Percentiles rank a stretch among this genome's conserved stretches.
Conservation (phyloP, 2,113 vertebrate species). For the Kobus ellipsiprymnus region DNA sequence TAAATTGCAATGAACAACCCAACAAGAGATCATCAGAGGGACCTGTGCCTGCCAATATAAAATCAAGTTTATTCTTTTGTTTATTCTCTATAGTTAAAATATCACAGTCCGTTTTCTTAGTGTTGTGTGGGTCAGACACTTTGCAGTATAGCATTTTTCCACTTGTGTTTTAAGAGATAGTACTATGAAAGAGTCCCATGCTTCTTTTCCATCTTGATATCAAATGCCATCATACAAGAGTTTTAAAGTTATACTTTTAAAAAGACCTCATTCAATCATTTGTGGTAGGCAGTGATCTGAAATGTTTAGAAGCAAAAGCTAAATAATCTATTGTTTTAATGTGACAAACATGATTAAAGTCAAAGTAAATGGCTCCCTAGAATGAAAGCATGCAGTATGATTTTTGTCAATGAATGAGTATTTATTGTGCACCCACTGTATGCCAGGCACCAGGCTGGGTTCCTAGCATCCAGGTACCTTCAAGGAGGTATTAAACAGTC, state of each 20-base stretch:
- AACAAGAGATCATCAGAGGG: background rate
- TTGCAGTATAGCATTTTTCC: background rate
- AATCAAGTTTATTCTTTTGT: background rate
- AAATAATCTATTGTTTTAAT: background rate
- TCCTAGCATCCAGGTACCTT: background rate
- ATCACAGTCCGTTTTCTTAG: background rate
- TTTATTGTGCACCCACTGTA: background rate
- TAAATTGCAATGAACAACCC: background rate
- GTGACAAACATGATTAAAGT: background rate
- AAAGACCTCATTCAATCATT: background rate
- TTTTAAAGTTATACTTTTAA: slow-evolving; percentile 15
- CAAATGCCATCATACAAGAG: background rate
- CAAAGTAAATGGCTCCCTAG: background rate
- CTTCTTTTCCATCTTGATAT: background rate
- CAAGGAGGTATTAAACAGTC: background rate
- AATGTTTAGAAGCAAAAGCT: background rate
- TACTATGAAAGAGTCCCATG: background rate
- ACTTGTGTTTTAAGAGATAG: background rate
- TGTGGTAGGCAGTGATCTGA: background rate
- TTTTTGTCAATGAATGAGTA: background rate
- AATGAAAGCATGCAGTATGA: background rate
- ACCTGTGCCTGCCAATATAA: background rate
- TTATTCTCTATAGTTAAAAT: background rate
- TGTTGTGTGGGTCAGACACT: background rate
- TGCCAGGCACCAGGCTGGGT: background rate